These are phyloP conservation scores for Beaufortia kweichowensis DNA, from an alignment of 2,113 vertebrate genomes.

Conservation along the genomic window DNA sequence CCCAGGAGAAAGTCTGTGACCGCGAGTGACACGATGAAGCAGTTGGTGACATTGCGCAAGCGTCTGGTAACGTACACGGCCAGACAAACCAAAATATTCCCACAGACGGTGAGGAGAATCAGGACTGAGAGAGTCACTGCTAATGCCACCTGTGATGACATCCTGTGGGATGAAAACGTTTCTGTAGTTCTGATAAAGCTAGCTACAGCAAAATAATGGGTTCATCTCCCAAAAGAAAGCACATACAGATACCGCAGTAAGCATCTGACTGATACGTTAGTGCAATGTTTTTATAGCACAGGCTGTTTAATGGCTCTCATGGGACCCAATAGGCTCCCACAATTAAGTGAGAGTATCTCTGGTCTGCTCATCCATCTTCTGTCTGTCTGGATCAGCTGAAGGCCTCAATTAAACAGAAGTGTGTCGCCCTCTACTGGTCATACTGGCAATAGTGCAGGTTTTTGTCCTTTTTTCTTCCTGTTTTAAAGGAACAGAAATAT, in stretches of 20 bases:
- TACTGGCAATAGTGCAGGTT: constrained; percentile 13
- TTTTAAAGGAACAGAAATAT: constrained; percentile 31
- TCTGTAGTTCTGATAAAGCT: no score
- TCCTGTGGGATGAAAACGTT: constrained; percentile 30
- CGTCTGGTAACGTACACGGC: constrained; percentile 83
- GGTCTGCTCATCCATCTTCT: neutral
- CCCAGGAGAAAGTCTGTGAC: constrained; percentile 89
- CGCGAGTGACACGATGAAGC: constrained; percentile 91
- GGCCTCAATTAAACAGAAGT: constrained; percentile 11
- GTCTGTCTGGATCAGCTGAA: neutral
- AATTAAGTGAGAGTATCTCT: neutral
- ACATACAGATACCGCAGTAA: no score
- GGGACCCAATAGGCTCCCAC: neutral
- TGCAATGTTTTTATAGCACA: no score
- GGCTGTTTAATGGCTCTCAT: no score
- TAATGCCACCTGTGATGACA: constrained; percentile 69
- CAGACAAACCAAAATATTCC: constrained; percentile 91
- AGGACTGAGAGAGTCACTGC: constrained; percentile 74
- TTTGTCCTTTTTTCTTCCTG: neutral
- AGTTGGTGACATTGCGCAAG: constrained; percentile 91
- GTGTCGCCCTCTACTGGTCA: constrained; percentile 48
- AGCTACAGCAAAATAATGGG: neutral
- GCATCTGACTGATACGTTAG: no score
- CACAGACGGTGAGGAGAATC: constrained; percentile 82
- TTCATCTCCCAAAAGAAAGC: neutral